Percentiles rank a stretch among this genome's conserved stretches.
Conservation (phyloP, 2,113 vertebrate species). For the rabbit (Oryctolagus cuniculus) region DNA sequence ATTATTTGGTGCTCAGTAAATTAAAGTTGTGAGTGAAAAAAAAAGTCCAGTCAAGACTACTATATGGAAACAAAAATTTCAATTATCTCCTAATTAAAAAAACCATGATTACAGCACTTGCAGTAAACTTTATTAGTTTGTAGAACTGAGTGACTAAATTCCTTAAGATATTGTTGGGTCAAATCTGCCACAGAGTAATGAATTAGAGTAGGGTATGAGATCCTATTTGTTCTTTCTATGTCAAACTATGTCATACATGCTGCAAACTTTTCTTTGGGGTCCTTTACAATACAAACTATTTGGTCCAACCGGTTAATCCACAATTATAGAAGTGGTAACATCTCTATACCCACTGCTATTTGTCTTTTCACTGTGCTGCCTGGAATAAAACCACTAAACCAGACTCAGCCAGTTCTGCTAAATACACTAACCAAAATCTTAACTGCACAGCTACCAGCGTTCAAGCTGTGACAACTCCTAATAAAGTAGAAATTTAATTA, state of each 20-base stretch:
- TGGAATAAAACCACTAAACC: not conserved
- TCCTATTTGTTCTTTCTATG: not conserved
- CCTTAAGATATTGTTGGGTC: not conserved
- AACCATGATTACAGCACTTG: not conserved
- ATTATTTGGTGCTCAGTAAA: not conserved
- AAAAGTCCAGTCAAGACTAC: not conserved
- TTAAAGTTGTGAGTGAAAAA: not conserved
- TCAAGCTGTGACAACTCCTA: not conserved
- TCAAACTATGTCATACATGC: not conserved
- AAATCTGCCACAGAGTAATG: not conserved
- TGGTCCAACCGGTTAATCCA: not conserved
- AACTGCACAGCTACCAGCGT: not conserved
- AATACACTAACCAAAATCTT: not conserved
- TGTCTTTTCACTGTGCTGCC: not conserved
- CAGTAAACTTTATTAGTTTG: not conserved
- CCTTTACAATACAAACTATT: not conserved
- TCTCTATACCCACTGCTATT: not conserved
- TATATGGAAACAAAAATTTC: constrained; percentile 4
- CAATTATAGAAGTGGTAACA: not conserved
- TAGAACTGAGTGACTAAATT: constrained; percentile 14
- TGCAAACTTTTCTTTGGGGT: not conserved
- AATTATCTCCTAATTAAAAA: constrained; percentile 33
- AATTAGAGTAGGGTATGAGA: not conserved
- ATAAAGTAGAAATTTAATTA: not conserved
- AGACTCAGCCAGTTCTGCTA: not conserved